Conservation (phyloP, 1,140 invertebrate species). For the Drosophila trapezifrons region DNA sequence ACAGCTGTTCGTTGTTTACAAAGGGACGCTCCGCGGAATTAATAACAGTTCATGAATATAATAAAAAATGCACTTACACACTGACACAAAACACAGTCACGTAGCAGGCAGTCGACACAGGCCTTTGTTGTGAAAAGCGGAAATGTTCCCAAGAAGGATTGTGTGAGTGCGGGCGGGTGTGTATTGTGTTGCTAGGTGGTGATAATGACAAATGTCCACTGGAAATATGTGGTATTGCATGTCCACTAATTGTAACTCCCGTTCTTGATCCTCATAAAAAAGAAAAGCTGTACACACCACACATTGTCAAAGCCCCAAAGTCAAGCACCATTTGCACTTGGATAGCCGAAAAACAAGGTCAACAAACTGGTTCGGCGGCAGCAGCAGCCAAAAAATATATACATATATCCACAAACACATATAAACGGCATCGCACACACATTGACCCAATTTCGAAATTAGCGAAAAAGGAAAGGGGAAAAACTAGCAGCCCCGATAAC, state of each 20-base stretch:
- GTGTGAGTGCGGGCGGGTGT: not conserved
- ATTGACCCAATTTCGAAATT: conserved; percentile 74
- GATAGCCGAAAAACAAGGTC: conserved; percentile 72
- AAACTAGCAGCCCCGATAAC: conserved; percentile 27
- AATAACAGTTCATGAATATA: conserved; percentile 35
- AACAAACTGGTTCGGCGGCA: conserved; percentile 74
- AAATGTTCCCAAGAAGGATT: conserved; percentile 49
- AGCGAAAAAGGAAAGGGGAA: conserved; percentile 40
- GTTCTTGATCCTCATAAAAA: conserved; percentile 40
- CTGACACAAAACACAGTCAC: conserved; percentile 8
- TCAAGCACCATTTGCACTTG: conserved; percentile 75
- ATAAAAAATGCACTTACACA: conserved; percentile 18
- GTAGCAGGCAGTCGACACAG: conserved; percentile 7
- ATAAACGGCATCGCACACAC: conserved; percentile 56
- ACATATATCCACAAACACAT: conserved; percentile 6
- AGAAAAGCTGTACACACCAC: conserved; percentile 56
- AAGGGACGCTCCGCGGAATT: conserved; percentile 17
- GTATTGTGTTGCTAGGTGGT: conserved; percentile 42
- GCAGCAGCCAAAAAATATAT: conserved; percentile 49
- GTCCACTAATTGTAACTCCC: conserved; percentile 35
- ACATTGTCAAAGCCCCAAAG: conserved; percentile 65
- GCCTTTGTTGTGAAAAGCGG: conserved; percentile 42
- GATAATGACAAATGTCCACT: conserved; percentile 27
- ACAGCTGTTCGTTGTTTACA: conserved; percentile 63
- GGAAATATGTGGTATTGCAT: conserved; percentile 31